phyloP scores from a whole-genome alignment of 1,140 invertebrate genomes.

The Cyphomyrmex costatus region DNA sequence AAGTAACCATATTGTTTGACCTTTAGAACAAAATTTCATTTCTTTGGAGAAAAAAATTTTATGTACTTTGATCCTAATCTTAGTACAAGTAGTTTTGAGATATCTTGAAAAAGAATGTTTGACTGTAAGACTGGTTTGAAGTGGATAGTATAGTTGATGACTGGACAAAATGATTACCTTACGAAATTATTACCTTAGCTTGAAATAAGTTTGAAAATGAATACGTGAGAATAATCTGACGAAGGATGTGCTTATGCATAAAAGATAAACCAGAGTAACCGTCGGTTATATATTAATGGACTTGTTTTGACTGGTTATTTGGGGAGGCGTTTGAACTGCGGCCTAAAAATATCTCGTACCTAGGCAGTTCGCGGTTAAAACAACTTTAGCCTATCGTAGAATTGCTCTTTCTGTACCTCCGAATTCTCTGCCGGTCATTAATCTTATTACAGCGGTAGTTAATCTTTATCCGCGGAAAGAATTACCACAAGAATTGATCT shows the following conservation, averaged over 20 bases:
- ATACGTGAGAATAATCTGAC: constrained; percentile 36
- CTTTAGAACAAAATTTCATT: neutral
- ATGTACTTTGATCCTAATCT: neutral
- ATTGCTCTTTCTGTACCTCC: constrained; percentile 7
- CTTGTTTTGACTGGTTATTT: constrained; percentile 74
- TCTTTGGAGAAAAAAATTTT: neutral
- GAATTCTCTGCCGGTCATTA: constrained; percentile 51
- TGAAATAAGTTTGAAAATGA: neutral
- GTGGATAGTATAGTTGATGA: neutral
- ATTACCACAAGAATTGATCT: constrained; percentile 5
- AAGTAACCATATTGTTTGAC: neutral
- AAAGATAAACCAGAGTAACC: constrained; percentile 54
- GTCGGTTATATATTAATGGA: constrained; percentile 68
- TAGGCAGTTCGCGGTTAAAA: constrained; percentile 50
- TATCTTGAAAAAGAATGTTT: constrained; percentile 5
- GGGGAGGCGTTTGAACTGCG: constrained; percentile 53
- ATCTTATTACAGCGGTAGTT: constrained; percentile 45
- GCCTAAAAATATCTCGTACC: constrained; percentile 70
- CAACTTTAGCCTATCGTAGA: constrained; percentile 27
- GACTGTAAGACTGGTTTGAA: neutral
- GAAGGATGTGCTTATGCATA: constrained; percentile 40
- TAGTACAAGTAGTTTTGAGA: neutral
- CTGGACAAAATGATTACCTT: constrained; percentile 2
- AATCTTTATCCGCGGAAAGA: constrained; percentile 28
- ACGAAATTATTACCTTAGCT: neutral